Conservation (phyloP, 1,140 invertebrate species). For the Drosophila melanica region DNA sequence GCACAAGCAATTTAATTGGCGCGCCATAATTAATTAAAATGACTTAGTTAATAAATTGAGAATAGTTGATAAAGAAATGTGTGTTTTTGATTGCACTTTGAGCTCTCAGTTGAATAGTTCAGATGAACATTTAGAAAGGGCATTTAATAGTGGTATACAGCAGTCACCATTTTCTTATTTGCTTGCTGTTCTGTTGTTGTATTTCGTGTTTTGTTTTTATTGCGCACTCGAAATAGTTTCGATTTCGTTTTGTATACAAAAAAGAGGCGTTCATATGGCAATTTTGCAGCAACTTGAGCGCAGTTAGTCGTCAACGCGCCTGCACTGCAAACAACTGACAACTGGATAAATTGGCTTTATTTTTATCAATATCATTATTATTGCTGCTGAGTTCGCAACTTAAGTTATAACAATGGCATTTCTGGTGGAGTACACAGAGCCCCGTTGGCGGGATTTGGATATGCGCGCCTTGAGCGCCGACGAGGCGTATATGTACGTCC, state of each 20-base stretch:
- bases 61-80: too few relatives aligned
- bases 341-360: conserved; percentile 29
- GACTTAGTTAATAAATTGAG: too few relatives aligned
- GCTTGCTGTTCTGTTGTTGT: conserved; percentile 1
- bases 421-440: conserved; percentile 77
- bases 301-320: conserved; percentile 46
- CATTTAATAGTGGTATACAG: too few relatives aligned
- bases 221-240: conserved; percentile 80
- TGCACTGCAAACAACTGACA: conserved; percentile 21
- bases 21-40: too few relatives aligned
- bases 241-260: conserved; percentile 54
- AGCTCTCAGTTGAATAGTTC: too few relatives aligned
- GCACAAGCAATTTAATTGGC: too few relatives aligned
- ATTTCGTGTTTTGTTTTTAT: conserved; percentile 63
- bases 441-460: conserved; percentile 71
- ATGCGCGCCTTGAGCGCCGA: conserved; percentile 74
- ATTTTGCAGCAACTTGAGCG: conserved; percentile 49
- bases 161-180: conserved; percentile 13
- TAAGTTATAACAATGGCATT: conserved; percentile 54
- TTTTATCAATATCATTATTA: not conserved
- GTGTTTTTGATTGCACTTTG: too few relatives aligned
- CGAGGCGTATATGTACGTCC: conserved; percentile 66
- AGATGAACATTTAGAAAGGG: not conserved
- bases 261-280: conserved; percentile 50
- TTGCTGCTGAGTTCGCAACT: conserved; percentile 27